Evolutionary conservation across 2,888 invertebrate genomes (phyloP).

Genomic region (Ichneumoninae sp.): DNA sequence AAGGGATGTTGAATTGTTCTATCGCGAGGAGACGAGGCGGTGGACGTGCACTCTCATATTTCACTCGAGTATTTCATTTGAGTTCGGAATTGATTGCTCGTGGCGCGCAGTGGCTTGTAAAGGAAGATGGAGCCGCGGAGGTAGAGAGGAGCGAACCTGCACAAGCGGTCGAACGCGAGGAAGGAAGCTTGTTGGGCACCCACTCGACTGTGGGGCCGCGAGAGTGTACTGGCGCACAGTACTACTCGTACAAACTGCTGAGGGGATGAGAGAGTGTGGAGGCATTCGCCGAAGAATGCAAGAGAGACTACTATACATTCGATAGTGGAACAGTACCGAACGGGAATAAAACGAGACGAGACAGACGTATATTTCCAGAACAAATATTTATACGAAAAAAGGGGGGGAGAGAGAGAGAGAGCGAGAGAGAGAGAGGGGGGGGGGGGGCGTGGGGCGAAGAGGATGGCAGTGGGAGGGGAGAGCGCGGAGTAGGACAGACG

Average conservation of each 20-base stretch:
- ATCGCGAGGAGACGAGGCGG: constrained; percentile 61
- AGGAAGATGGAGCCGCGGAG: constrained; percentile 65
- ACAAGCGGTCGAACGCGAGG: constrained; percentile 20
- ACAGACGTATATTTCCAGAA: constrained; percentile 79
- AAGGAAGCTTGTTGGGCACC: constrained; percentile 31
- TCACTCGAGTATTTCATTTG: constrained; percentile 75
- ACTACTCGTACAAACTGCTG: not conserved
- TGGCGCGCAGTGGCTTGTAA: constrained; percentile 58
- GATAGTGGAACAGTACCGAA: constrained; percentile 58
- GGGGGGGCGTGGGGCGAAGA: not conserved
- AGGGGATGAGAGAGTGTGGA: not conserved
- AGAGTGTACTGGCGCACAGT: not conserved
- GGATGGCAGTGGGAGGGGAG: no score
- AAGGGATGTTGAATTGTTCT: constrained; percentile 40
- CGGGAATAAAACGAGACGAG: constrained; percentile 52
- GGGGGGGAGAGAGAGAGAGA: constrained; percentile 47
- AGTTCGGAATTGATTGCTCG: constrained; percentile 76
- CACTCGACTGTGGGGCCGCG: constrained; percentile 2
- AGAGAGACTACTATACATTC: constrained; percentile 39
- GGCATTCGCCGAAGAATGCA: constrained; percentile 38
- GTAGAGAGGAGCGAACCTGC: constrained; percentile 12
- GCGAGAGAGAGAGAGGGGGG: constrained; percentile 20
- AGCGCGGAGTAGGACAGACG: constrained; percentile 17
- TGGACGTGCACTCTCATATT: constrained; percentile 72
- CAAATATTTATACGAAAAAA: constrained; percentile 79